Evolutionary conservation across 2,113 vertebrate species (phyloP), one percentile per base, ranked within the genome.

Genomic region (Morone chrysops): DNA sequence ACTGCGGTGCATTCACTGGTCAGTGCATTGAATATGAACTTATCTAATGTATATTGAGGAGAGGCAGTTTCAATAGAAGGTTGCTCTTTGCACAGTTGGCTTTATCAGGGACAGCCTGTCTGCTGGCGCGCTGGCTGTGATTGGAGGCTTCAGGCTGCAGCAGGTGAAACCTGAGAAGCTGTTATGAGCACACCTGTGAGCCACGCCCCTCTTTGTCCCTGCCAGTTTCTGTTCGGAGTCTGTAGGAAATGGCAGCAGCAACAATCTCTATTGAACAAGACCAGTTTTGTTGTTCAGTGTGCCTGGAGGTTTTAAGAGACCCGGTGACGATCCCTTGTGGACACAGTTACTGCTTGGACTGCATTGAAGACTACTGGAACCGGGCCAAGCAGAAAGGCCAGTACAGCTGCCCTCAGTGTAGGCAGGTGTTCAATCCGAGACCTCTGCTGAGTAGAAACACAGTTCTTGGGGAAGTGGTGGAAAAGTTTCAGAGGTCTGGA

Each of bases 311-410:
- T 0, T 53, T 95, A 20, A 84, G 84, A 54, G 94, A 95, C 62
- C 95, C 95, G 0, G 95, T 93, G 54, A 96, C 95, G 0, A 94
- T 96, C 50, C 95, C 95, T 3, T 96, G 95, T 59, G 97, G 97
- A 54, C 97, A 98, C 92, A 98, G 97, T 90, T 98, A 97, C 88
- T 98, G 97, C 57, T 89, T 96, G 84, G 81, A 86, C 25, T 96
- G 95, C 68, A 94, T 96, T 8, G 92, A 92, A 11, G 94, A 94
- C 17, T 96, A 96, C 91, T 96, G 95, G 97, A 93, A 93, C 89
- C 41, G 93, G 84, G 2, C 62, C 7, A 90, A 90, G 41, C 89
- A 91, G 71, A 89, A 92, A 22, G 87, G 86, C 2, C 81, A 90
- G n/a, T 93, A 92, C 86, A 92, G 89, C 83, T 96, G 95, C 66